These are phyloP conservation scores for Ibidorhyncha struthersii DNA, from an alignment of 2,113 vertebrate genomes.

Conservation along the genomic window DNA sequence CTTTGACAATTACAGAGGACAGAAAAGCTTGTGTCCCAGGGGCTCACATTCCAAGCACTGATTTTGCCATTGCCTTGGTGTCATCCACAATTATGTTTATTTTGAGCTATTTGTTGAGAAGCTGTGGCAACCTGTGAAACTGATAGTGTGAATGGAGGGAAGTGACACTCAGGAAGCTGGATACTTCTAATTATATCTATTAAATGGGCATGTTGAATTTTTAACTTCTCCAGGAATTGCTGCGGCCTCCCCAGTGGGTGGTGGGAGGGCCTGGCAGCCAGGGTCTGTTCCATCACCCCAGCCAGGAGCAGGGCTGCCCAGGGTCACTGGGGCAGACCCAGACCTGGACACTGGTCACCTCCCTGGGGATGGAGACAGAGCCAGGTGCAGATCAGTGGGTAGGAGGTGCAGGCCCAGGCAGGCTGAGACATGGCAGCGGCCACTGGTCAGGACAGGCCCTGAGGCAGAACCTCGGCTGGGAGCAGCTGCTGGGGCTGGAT, in stretches of 20 bases:
- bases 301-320: neutral
- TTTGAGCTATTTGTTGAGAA: neutral
- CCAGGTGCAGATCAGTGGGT: fast-evolving
- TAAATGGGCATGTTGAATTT: neutral
- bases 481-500: neutral
- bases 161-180: neutral
- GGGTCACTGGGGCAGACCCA: fast-evolving
- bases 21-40: neutral
- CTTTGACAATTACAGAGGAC: neutral
- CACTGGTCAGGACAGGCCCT: too few species aligned
- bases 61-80: neutral
- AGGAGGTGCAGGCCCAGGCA: neutral
- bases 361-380: neutral
- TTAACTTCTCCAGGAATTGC: neutral
- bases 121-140: neutral
- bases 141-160: neutral
- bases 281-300: neutral
- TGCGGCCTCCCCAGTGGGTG: neutral
- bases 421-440: fast-evolving
- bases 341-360: fast-evolving
- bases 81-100: neutral
- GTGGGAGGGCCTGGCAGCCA: neutral
- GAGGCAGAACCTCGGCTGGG: fast-evolving
- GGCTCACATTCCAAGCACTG: neutral
- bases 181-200: neutral